Evolutionary conservation across 2,113 vertebrate genomes (phyloP).

Genomic region (Ameiurus melas): DNA sequence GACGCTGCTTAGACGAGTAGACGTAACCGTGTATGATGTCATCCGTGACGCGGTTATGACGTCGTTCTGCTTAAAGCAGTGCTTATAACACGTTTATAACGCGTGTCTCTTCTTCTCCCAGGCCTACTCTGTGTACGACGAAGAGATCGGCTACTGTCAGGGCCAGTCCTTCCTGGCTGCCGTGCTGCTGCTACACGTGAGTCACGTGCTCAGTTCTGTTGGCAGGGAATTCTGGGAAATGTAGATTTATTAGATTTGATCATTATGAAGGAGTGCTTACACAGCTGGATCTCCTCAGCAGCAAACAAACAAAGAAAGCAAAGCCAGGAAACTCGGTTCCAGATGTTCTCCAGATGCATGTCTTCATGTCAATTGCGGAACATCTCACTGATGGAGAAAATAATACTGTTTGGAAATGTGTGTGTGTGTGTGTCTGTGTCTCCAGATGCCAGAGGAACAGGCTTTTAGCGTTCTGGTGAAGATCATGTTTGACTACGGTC

Average conservation of each 20-base stretch:
- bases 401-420: conserved; percentile 12
- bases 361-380: no score
- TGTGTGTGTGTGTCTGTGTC: conserved; percentile 36
- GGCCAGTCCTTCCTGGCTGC: conserved; percentile 98
- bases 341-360: neutral
- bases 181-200: conserved; percentile 94
- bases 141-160: conserved; percentile 98
- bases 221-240: conserved; percentile 2
- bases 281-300: conserved; percentile 19
- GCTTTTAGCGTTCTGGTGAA: conserved; percentile 98
- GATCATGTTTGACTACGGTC: conserved; percentile 99
- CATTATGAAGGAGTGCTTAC: neutral
- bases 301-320: neutral
- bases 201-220: conserved; percentile 48
- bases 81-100: neutral
- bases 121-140: conserved; percentile 98
- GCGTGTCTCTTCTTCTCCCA: conserved; percentile 53
- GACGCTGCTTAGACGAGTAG: neutral
- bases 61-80: neutral
- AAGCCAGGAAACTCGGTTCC: conserved; percentile 56
- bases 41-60: neutral
- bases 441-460: conserved; percentile 98
- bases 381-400: neutral
- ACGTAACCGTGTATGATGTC: neutral
- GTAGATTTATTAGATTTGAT: neutral